Evolutionary conservation across 2,113 vertebrate species (phyloP), one percentile per base, ranked within the genome.

Genomic region (Corapipo altera): DNA sequence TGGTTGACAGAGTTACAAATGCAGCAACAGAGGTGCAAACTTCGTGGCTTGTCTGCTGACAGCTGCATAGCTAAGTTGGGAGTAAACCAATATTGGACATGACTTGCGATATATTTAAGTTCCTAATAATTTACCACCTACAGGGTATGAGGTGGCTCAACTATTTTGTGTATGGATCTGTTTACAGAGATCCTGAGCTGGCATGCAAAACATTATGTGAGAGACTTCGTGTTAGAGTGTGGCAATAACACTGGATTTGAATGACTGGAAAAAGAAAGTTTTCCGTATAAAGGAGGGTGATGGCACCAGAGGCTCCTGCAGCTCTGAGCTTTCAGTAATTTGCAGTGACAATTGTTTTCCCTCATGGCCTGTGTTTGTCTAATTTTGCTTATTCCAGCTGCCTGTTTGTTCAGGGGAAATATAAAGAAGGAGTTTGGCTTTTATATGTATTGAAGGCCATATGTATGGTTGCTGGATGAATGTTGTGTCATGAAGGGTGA

Each of bases 41-140:
- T 73, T 78, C 28, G 58, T 69, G 91, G 28, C 59, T 93, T 76
- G 61, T 73, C 58, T 91, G 89, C 66, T 95, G 89, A 79, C 91
- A 96, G 84, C 91, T 85, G 66, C 2, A 2, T 81, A 30, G 80
- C 39, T 84, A 57, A 89, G 54, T 37, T 85, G 49, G 14, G 20
- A 79, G 37, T 57, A 91, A 93, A 85, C 67, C 70, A 76, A 14
- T 89, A 73, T 94, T 92, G 78, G 89, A 76, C 74, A 65, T 89
- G 84, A 82, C 61, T 94, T 89, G 75, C 46, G 73, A 57, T 89
- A 26, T 75, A 27, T 78, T 89, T 81, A 75, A 72, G 44, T 79
- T 95, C 58, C 41, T 95, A 75, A 79, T 95, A 33, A 65, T 91
- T 91, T 91, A 76, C 80, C 62, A 93, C 74, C 80, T 96, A 87